These are phyloP conservation scores for Xenentodon cancila DNA, from an alignment of 2,797 vertebrate genomes.

Conservation along the genomic window DNA sequence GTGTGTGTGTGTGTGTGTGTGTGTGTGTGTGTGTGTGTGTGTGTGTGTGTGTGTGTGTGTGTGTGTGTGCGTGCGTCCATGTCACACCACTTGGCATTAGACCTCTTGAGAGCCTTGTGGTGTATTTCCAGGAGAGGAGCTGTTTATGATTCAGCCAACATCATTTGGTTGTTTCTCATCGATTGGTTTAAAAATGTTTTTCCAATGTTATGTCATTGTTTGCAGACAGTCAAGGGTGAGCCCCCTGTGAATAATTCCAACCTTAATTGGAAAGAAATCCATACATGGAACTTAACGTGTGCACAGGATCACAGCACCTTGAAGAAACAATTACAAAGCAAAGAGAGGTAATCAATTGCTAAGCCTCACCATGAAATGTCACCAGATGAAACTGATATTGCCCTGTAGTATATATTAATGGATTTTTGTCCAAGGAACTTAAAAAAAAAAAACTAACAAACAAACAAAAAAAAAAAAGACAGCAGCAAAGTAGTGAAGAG, in stretches of 20 bases:
- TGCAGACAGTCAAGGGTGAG: constrained; percentile 72
- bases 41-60: constrained; percentile 7
- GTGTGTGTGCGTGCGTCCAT: constrained; percentile 12
- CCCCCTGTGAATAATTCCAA: constrained; percentile 78
- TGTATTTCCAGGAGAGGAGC: constrained; percentile 46
- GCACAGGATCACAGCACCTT: constrained; percentile 65
- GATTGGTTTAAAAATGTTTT: constrained; percentile 80
- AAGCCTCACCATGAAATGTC: constrained; percentile 71
- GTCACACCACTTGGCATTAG: constrained; percentile 59
- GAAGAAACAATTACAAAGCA: constrained; percentile 80
- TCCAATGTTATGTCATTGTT: constrained; percentile 82
- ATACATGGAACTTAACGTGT: constrained; percentile 75
- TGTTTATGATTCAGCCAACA: constrained; percentile 75
- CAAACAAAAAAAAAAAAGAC: constrained; percentile 29
- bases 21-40: constrained; percentile 1
- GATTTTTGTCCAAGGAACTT: constrained; percentile 39
- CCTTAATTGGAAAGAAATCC: constrained; percentile 81
- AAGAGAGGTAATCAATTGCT: constrained; percentile 78
- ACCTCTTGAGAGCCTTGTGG: constrained; percentile 60
- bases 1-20: constrained; percentile 8
- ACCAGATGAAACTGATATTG: constrained; percentile 69
- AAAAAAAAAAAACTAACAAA: too few relatives aligned
- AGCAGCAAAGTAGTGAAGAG: constrained; percentile 5
- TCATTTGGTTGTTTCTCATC: constrained; percentile 77
- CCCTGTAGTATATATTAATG: constrained; percentile 56